These are phyloP conservation scores for Hiodon alosoides DNA, from an alignment of 2,113 vertebrate genomes.

Conservation along the genomic window DNA sequence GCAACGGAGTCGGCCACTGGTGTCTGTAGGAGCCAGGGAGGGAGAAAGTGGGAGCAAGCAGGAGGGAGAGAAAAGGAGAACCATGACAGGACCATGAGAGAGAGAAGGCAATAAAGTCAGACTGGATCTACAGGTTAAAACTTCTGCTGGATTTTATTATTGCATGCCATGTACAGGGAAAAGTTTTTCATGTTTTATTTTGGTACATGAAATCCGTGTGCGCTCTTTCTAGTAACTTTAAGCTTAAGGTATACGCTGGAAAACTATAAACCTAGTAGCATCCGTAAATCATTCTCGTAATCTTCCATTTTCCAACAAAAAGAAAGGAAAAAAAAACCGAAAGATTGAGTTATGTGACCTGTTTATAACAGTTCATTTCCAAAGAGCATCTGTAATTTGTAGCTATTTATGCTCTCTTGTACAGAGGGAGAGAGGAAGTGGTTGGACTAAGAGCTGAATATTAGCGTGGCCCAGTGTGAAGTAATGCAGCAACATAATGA, in stretches of 20 bases:
- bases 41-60: neutral
- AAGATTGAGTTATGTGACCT: neutral
- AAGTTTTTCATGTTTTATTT: neutral
- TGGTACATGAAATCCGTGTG: neutral
- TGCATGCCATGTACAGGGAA: neutral
- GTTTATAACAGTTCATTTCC: neutral
- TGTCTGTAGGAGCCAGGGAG: constrained; percentile 29
- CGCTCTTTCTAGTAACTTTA: too few species aligned
- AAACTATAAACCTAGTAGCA: too few species aligned
- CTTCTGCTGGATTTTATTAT: neutral
- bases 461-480: constrained; percentile 55
- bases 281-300: neutral
- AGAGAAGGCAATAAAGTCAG: neutral
- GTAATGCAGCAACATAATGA: constrained; percentile 53
- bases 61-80: constrained; percentile 14
- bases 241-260: too few species aligned
- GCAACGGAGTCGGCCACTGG: constrained; percentile 43
- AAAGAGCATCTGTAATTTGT: constrained; percentile 1
- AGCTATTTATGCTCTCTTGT: constrained; percentile 16
- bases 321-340: neutral
- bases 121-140: constrained; percentile 12
- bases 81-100: too few species aligned
- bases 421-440: constrained; percentile 16
- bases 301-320: neutral
- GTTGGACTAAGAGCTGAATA: constrained; percentile 33